Evolutionary conservation across 2,113 vertebrate species (phyloP).

Genomic region (Gobius niger): DNA sequence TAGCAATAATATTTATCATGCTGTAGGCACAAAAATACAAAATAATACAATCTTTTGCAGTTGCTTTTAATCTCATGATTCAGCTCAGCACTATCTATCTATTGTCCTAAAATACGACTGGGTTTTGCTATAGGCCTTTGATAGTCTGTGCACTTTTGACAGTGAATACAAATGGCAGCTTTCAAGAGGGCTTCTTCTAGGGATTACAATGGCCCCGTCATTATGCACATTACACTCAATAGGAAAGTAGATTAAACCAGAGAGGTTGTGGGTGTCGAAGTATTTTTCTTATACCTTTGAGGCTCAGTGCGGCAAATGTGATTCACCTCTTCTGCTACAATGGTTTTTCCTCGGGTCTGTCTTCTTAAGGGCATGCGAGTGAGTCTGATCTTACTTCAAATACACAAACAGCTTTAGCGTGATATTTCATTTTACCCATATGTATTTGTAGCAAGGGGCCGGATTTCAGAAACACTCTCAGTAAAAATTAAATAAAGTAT

Average conservation of each 20-base stretch:
- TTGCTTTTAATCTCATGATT: conserved; percentile 55
- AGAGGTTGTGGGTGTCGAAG: conserved; percentile 22
- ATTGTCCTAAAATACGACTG: conserved; percentile 56
- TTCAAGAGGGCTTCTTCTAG: conserved; percentile 41
- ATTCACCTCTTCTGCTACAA: conserved; percentile 22
- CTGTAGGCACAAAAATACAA: conserved; percentile 7
- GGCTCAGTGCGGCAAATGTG: conserved; percentile 11
- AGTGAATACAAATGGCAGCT: conserved; percentile 64
- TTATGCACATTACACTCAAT: conserved; percentile 38
- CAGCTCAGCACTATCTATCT: conserved; percentile 51
- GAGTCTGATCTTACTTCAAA: conserved; percentile 3
- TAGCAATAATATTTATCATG: conserved; percentile 14
- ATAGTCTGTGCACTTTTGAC: conserved; percentile 60
- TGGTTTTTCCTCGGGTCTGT: neutral
- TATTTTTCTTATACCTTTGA: conserved; percentile 14
- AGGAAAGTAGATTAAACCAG: conserved; percentile 42
- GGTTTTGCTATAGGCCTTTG: conserved; percentile 49
- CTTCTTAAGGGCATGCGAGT: neutral
- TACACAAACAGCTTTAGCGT: neutral
- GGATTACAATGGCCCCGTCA: conserved; percentile 54
- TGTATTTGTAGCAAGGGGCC: neutral
- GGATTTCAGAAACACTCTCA: neutral
- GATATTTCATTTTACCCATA: neutral
- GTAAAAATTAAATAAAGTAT: no score
- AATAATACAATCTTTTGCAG: conserved; percentile 43